phyloP scores from a whole-genome alignment of 1,140 invertebrate species.

The Calephelis nemesis region DNA sequence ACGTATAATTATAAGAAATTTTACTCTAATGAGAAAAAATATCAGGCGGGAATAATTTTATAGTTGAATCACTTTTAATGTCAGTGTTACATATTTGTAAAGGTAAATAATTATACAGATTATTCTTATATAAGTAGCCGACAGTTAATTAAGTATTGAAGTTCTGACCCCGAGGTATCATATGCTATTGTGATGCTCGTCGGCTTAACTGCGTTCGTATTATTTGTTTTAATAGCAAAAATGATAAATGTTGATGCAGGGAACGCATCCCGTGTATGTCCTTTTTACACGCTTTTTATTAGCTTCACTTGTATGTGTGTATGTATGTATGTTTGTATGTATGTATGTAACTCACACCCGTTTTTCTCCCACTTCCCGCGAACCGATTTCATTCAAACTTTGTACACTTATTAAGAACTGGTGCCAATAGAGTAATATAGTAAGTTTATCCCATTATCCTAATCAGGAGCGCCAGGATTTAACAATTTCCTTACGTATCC shows the following conservation, averaged over 20 bases:
- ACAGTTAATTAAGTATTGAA: slow-evolving; percentile 74
- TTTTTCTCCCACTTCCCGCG: too few species aligned
- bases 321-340: too few species aligned
- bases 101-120: slow-evolving; percentile 36
- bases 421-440: too few species aligned
- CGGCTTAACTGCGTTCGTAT: slow-evolving; percentile 66
- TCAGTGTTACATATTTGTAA: slow-evolving; percentile 31
- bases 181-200: slow-evolving; percentile 72
- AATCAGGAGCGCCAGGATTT: too few species aligned
- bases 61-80: slow-evolving; percentile 33
- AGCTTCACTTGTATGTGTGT: too few species aligned
- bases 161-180: slow-evolving; percentile 64
- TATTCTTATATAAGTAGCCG: slow-evolving; percentile 45
- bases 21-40: slow-evolving; percentile 15
- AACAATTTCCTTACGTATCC: too few species aligned
- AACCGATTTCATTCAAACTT: too few species aligned
- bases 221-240: slow-evolving; percentile 74
- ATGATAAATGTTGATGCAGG: slow-evolving; percentile 70
- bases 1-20: slow-evolving; percentile 11
- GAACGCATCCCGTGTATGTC: slow-evolving; percentile 45
- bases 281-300: too few species aligned
- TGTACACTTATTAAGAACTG: too few species aligned
- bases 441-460: too few species aligned
- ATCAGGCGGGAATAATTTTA: slow-evolving; percentile 10
- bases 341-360: too few species aligned